Base-by-base conservation (phyloP, 2,113 vertebrate genomes). In the Lamprotornis superbus region DNA sequence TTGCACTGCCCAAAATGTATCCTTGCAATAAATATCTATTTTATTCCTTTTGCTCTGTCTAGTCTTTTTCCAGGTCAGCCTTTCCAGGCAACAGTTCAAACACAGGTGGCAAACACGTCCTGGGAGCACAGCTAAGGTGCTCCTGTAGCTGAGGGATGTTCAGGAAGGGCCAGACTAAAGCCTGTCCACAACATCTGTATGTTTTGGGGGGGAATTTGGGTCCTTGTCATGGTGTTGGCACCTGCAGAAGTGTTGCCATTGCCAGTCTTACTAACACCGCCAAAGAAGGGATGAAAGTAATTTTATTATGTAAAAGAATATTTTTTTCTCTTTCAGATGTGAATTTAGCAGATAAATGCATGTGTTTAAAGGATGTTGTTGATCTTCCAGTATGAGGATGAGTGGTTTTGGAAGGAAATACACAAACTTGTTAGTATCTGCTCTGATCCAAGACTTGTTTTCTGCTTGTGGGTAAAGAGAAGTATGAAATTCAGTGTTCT, bases 101-200 rank as follows among this genome's bases (percentile, higher is more conserved):
- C 79, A 39, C 39, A 31, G 17, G 30, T 10, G 63, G 44, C 46
- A 53, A 40, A 42, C 40, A 40, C 0, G 0, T 73, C 15, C 79
- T n/a, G 28, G 17, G 46, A 74, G 65, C 1, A 3, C 63, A 56
- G 76, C 35, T 76, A 9, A 59, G 12, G 33, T 30, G 18, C 55
- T 78, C 31, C 60, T 78, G 85, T 30, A 74, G 56, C 42, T 59
- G 39, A 79, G 70, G n/a, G 30, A 7, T 63, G 14, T 40, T 80
- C 65, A 75, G 33, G 19, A 35, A 61, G 44, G 67, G 8, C 11
- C 24, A 15, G 65, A 2, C 11, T 21, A 30, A 47, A 77, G 63
- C 44, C 57, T 53, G 42, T 12, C 37, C 46, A 12, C 39, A 28
- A 2, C 35, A 1, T 30, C 11, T 24, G 0, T 11, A 2, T 42